Evolutionary conservation across 1,140 invertebrate genomes (phyloP).

Genomic region (Apocrypta bakeri): DNA sequence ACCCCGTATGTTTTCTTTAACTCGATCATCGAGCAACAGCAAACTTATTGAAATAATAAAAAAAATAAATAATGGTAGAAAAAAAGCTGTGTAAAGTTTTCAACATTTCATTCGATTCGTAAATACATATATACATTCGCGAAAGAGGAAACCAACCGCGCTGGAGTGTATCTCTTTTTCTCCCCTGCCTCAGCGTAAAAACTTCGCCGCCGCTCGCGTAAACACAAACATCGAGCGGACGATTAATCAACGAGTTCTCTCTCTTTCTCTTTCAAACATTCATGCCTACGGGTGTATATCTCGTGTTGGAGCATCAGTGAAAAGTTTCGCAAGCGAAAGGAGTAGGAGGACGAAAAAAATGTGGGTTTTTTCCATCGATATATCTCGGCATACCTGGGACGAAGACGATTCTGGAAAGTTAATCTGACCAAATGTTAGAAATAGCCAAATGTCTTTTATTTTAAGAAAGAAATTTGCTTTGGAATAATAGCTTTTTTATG

Average conservation of each 20-base stretch:
- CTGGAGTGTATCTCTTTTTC: background rate
- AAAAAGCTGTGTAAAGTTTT: background rate
- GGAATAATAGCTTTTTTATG: no score
- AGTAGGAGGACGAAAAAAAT: background rate
- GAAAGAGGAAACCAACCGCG: no score
- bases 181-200: background rate
- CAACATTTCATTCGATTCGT: background rate
- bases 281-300: background rate
- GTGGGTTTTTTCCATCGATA: background rate
- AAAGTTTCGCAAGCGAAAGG: background rate
- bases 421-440: no score
- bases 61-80: background rate
- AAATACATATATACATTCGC: no score
- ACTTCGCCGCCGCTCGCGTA: background rate
- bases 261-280: slow-evolving; percentile 20
- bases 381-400: background rate
- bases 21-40: background rate
- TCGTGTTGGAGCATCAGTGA: background rate
- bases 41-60: no score
- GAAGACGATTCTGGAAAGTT: no score
- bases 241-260: slow-evolving; percentile 23
- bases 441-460: no score
- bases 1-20: background rate
- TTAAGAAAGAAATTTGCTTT: no score
- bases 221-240: slow-evolving; percentile 19